Base-by-base conservation (phyloP, 2,797 vertebrate genomes). In the Gallinago nigripennis region DNA sequence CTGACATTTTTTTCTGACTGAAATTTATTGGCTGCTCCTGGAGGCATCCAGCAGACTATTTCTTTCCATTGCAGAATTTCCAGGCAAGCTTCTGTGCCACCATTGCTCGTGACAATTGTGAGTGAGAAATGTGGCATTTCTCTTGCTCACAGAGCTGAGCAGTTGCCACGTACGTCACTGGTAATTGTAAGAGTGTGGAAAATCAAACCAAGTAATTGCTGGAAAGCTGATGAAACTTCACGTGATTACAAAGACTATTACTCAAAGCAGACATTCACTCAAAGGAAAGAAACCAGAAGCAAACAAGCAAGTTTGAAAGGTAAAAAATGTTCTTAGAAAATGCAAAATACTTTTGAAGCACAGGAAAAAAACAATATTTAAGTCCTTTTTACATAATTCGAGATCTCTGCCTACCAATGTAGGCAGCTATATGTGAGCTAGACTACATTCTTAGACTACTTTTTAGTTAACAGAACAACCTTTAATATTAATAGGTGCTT, bases 21-120 rank as follows among this genome's bases (percentile, higher is more conserved):
- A 92, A 94, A 79, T 92, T 28, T 56, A 37, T 69, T 43, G 31
- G 37, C 50, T 81, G 14, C 23, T 91, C 48, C 72, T 66, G 46
- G n/a, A 83, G 35, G 20, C 27, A 35, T 51, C 58, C 69, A 48
- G 48, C n/a, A n/a, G 16, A 27, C 15, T 87, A 25, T 24, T 70
- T 82, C 25, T 79, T 85, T 53, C 51, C 54, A 37, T 27, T 65
- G 31, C 27, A 77, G 25, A 57, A 60, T 66, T 71, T 84, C 17
- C 39, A 82, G 31, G 19, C 25, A 72, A 61, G 14, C 2, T 88
- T 86, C 64, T 82, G 25, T 56, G 46, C 14, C 21, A 66, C 45
- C 57, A n/a, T 54, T 82, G 56, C 57, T 95, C 7, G 11, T 61
- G 70, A 66, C 30, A 75, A 50, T 16, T 83, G 37, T 66, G 92